Evolutionary conservation across 2,797 vertebrate species (phyloP), one percentile per base, ranked within the genome.

Genomic region (Clarias fuscus): DNA sequence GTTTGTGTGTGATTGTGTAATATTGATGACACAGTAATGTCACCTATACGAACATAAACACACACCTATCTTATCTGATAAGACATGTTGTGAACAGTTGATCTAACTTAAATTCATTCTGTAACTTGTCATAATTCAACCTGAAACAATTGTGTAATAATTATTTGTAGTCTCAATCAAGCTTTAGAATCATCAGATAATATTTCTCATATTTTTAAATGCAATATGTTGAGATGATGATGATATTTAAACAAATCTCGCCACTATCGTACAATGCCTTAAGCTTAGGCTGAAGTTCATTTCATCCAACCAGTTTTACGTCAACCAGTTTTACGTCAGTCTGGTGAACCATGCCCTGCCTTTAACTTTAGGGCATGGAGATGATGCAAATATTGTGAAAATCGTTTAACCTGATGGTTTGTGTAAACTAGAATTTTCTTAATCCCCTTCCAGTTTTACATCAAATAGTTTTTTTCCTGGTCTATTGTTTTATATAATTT

Each of bases 291-390:
- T 48, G 30, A 30, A 84, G 40, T 62, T 71, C 27, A 72, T 56
- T 76, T 22, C 43, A 68, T 48, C 59, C n/a, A 37, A 24, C 20
- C 5, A 53, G 24, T 77, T 62, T 27, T 61, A 62, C 33, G 27
- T 68, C n/a, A 37, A 24, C 14, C 15, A 53, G 30, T 65, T 62
- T 27, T 61, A 62, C 33, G 22, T 68, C 18, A 84, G 30, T 65
- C 20, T 1, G 13, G 37, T 81, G 61, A 81, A 84, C 83, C 72
- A 24, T 84, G 76, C 11, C 76, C 67, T 27, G 14, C 30, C 53
- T 56, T 14, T 58, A 14, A 71, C 40, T 72, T 67, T 56, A n/a
- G 82, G 56, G 43, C 53, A 61, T 18, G 30, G 20, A 7, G 40
- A 4, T 58, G 80, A 87, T 67, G 24, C 70, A 81, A 65, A 71